Evolutionary conservation across 2,113 vertebrate species (phyloP).

Genomic region (Turnix velox): DNA sequence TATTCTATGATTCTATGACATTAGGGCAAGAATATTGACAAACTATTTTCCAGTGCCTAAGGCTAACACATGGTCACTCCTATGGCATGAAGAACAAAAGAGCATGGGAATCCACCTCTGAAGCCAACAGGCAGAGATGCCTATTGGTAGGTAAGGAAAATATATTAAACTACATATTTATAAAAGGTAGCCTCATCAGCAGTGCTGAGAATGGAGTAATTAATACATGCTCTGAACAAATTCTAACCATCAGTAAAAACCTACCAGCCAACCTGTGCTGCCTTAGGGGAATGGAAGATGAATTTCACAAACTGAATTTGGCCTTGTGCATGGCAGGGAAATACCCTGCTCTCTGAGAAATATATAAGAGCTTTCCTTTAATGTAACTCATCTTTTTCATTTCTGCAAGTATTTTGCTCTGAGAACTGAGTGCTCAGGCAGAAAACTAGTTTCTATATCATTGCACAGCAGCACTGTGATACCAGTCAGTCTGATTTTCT

Average conservation of each 20-base stretch:
- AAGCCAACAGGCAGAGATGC: not conserved
- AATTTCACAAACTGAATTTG: not conserved
- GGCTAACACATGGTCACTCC: not conserved
- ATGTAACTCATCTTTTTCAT: conserved; percentile 21
- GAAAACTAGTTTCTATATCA: conserved; percentile 70
- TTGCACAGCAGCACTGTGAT: conserved; percentile 31
- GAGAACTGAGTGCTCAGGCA: conserved; percentile 55
- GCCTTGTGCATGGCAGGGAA: not conserved
- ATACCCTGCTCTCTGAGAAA: not conserved
- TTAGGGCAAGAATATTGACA: not conserved
- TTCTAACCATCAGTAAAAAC: not conserved
- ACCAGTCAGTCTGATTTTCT: not conserved
- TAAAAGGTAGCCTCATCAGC: not conserved
- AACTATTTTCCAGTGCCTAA: not conserved
- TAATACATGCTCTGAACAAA: not conserved
- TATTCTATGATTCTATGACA: too few relatives aligned
- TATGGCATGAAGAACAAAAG: not conserved
- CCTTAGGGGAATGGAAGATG: not conserved
- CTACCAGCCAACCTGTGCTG: not conserved
- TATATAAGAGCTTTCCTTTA: conserved; percentile 5
- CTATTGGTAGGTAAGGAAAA: not conserved
- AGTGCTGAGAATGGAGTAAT: not conserved
- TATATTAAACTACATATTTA: not conserved
- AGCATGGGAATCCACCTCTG: not conserved
- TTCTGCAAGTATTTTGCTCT: conserved; percentile 55